Evolutionary conservation across 2,888 invertebrate genomes (phyloP).

Genomic region (Pyrrhosoma nymphula): DNA sequence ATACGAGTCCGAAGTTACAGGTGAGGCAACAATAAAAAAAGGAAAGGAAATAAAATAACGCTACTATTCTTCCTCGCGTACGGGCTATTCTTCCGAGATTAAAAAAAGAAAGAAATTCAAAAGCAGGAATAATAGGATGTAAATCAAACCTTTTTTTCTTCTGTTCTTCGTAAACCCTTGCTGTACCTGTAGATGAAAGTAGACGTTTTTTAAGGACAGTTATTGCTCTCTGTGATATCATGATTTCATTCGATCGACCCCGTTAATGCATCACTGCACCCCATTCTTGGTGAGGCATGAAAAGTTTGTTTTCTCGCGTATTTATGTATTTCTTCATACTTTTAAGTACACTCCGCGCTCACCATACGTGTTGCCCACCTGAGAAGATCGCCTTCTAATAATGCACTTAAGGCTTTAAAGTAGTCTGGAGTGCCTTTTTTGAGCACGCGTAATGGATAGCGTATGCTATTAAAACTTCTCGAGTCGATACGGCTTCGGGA

Average conservation of each 20-base stretch:
- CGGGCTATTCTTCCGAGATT: not conserved
- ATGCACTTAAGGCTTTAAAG: not conserved
- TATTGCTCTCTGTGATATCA: not conserved
- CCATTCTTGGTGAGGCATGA: not conserved
- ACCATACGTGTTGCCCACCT: not conserved
- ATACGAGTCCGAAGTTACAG: not conserved
- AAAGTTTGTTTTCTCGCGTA: not conserved
- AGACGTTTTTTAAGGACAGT: not conserved
- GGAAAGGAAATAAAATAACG: not conserved
- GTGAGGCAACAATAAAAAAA: not conserved
- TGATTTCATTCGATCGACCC: not conserved
- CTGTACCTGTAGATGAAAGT: not conserved
- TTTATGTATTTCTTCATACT: too few relatives aligned
- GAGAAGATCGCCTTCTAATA: not conserved
- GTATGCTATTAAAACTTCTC: not conserved
- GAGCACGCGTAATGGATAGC: not conserved
- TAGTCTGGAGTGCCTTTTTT: not conserved
- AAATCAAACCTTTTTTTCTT: not conserved
- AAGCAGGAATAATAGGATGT: not conserved
- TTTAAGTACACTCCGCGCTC: not conserved
- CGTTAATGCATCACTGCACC: not conserved
- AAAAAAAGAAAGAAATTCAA: not conserved
- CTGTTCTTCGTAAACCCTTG: not conserved
- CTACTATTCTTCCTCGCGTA: not conserved
- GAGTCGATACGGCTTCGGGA: not conserved